A percentile compares a stretch with the other conserved stretches of the same genome.
phyloP scores from a whole-genome alignment of 2,113 vertebrate species.

The Parotia lawesii region DNA sequence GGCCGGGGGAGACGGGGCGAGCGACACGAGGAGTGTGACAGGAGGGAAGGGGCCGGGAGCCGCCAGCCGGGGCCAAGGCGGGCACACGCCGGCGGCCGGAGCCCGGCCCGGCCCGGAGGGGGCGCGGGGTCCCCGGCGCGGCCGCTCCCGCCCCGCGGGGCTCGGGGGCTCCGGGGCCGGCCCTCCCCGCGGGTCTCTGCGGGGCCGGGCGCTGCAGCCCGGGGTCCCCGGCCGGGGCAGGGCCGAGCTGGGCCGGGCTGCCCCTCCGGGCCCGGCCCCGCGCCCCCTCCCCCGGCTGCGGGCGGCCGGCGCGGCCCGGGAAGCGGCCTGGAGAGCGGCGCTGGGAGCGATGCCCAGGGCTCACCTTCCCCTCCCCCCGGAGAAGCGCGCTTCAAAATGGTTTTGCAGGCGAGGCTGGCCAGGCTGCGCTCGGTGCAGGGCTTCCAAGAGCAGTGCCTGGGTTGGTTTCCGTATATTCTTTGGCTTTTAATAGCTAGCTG shows the following conservation, averaged over 20 bases:
- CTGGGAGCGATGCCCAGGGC: constrained; percentile 8
- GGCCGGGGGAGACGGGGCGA: background rate
- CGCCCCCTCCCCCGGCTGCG: background rate
- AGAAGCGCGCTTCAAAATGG: background rate
- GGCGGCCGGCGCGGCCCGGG: background rate
- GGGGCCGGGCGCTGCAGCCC: too few species aligned
- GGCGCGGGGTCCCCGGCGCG: background rate
- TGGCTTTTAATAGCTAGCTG: constrained; percentile 62
- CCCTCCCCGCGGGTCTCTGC: too few species aligned
- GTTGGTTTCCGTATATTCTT: constrained; percentile 62
- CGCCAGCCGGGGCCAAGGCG: background rate
- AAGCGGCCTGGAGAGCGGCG: background rate
- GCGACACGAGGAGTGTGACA: background rate
- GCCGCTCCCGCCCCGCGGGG: background rate
- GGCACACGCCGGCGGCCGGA: background rate
- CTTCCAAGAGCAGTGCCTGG: constrained; percentile 39
- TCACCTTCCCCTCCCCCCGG: constrained; percentile 47
- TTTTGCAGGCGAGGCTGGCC: constrained; percentile 30
- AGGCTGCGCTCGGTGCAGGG: constrained; percentile 14
- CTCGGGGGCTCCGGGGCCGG: too few species aligned
- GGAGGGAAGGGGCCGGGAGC: background rate
- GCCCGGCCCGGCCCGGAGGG: background rate
- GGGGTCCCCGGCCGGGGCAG: too few species aligned
- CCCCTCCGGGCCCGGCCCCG: background rate
- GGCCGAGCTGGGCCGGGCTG: background rate